Percentiles rank a stretch among this genome's conserved stretches.
These are phyloP conservation scores for Yasuhikotakia modesta DNA, from an alignment of 2,797 vertebrate genomes.

Conservation along the genomic window DNA sequence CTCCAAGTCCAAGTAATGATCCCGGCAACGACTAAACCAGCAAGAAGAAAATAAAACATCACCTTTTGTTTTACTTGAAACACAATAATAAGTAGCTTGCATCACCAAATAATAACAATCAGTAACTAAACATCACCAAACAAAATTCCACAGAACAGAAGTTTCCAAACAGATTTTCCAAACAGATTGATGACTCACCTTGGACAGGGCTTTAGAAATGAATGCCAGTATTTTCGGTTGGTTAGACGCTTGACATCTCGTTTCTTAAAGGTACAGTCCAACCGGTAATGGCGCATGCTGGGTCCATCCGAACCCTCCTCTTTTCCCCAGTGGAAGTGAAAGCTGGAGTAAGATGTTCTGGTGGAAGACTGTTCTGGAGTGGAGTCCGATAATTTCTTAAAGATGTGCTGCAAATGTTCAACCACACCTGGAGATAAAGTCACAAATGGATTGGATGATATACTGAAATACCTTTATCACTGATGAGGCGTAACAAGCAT, in stretches of 20 bases:
- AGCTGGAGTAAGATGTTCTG: constrained; percentile 70
- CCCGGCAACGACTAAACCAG: constrained; percentile 71
- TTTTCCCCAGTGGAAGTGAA: constrained; percentile 79
- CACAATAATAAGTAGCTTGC: neutral
- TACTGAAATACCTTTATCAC: neutral
- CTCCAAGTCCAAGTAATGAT: constrained; percentile 74
- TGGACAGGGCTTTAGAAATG: constrained; percentile 70
- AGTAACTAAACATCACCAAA: too few relatives aligned
- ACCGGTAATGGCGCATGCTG: constrained; percentile 76
- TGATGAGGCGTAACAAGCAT: neutral
- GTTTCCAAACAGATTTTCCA: neutral
- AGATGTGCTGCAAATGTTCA: constrained; percentile 77
- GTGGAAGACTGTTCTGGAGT: constrained; percentile 54
- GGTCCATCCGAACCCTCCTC: constrained; percentile 61
- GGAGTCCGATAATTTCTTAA: constrained; percentile 70
- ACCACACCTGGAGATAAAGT: constrained; percentile 72
- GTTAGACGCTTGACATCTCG: constrained; percentile 53
- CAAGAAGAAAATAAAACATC: neutral
- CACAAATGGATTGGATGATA: neutral
- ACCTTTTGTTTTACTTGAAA: neutral
- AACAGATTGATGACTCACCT: constrained; percentile 62
- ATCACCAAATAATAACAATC: too few relatives aligned
- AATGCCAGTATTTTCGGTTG: constrained; percentile 80
- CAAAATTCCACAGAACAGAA: neutral
- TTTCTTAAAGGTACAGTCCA: constrained; percentile 70